These are phyloP conservation scores for Sinocyclocheilus rhinocerous DNA, from an alignment of 2,113 vertebrate species.

Conservation along the genomic window DNA sequence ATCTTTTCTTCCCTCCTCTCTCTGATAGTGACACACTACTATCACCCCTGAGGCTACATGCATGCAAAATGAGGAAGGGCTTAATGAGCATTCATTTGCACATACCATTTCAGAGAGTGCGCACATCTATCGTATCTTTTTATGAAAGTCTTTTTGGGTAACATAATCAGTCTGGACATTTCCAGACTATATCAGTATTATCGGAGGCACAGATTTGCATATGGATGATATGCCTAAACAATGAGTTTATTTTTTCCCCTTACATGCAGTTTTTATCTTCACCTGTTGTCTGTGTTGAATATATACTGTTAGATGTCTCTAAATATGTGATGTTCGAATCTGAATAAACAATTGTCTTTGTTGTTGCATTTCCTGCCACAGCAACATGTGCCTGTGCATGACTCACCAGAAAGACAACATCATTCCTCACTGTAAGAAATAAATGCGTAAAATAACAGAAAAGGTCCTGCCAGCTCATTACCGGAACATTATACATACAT, in stretches of 20 bases:
- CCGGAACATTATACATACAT: too few species aligned
- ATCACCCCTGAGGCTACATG: constrained; percentile 21
- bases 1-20: constrained; percentile 45
- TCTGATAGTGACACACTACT: constrained; percentile 25
- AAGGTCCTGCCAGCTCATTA: too few species aligned
- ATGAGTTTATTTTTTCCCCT: background rate
- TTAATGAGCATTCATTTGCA: constrained; percentile 18
- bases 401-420: background rate
- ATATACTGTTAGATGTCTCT: background rate
- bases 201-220: background rate
- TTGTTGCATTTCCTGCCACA: background rate
- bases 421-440: background rate
- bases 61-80: background rate
- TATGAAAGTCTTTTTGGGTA: background rate
- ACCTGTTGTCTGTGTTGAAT: background rate
- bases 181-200: background rate
- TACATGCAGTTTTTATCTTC: background rate
- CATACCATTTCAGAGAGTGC: background rate
- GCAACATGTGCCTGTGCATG: background rate
- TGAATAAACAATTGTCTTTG: background rate
- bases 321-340: background rate
- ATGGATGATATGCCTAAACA: background rate
- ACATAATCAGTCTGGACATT: background rate
- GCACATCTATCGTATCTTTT: background rate
- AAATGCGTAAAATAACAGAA: too few species aligned